Evolutionary conservation across 2,797 vertebrate species (phyloP).

Genomic region (Rhinophrynus dorsalis): DNA sequence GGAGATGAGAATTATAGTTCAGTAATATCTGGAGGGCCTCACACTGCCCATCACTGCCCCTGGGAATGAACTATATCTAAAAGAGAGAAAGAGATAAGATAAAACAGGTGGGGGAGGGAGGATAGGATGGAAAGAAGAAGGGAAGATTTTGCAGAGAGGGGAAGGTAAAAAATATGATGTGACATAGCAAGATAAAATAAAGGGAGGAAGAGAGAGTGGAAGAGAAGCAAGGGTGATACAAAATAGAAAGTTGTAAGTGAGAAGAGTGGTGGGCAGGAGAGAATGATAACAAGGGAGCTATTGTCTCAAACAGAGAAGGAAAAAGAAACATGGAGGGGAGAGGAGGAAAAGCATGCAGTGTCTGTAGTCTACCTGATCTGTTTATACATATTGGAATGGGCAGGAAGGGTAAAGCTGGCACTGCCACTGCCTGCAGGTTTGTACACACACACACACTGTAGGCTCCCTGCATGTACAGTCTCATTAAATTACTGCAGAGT

Average conservation of each 20-base stretch:
- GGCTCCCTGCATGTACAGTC: background rate
- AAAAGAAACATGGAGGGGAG: background rate
- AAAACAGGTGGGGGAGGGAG: background rate
- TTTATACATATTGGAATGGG: background rate
- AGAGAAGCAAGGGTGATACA: background rate
- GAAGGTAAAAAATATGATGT: background rate
- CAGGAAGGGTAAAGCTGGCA: background rate
- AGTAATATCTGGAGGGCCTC: too few relatives aligned
- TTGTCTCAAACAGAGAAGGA: background rate
- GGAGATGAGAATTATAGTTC: too few relatives aligned
- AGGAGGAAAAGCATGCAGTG: background rate
- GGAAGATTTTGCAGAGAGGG: too few relatives aligned
- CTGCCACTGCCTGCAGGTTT: background rate
- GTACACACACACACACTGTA: background rate
- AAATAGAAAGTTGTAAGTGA: too few relatives aligned
- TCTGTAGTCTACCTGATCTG: background rate
- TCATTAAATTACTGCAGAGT: background rate
- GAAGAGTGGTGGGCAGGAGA: background rate
- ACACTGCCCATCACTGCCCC: too few relatives aligned
- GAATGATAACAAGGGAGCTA: background rate
- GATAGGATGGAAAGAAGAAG: background rate
- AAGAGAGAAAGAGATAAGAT: background rate
- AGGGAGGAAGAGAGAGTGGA: background rate
- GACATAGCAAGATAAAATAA: background rate
- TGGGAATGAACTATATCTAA: too few relatives aligned